Evolutionary conservation across 2,888 invertebrate species (phyloP), one percentile per base, ranked within the genome.

Genomic region (Electrophaes corylata): DNA sequence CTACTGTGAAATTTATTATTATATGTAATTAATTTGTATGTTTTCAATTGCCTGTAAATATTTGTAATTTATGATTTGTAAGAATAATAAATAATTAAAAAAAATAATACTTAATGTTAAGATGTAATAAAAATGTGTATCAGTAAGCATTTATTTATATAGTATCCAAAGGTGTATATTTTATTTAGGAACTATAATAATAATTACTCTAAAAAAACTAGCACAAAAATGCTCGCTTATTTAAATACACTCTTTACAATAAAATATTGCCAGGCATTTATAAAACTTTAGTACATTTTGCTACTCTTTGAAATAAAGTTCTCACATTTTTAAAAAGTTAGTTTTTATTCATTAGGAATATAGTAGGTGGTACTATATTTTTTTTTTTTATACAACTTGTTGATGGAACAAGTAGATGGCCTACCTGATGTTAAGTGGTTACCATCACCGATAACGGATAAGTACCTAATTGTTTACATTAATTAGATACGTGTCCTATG

Each of bases 231-330:
- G 20, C 40, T n/a, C 6, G 41, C 20, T 20, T 35, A 10, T 16
- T 37, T 16, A 37, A 16, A 4, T 29, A 16, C 16, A 16, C 8
- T 16, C 14, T 14, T 16, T 41, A 20, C 5, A 23, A 12, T 5
- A 40, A 29, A 11, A 46, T 26, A 46, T 20, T 41, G 26, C 18
- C 33, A 14, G 10, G 31, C 33, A 6, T n/a, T 46, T 14, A 41
- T 37, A 41, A 44, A 45, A 37, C 14, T 8, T 16, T 35, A 10
- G 37, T 39, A 44, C 29, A 14, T 55, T 29, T 41, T 39, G 49
- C 31, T 44, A 46, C 26, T 47, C 41, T 46, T 41, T 41, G n/a
- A 52, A 51, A 51, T 51, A 57, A 51, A 57, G 23, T 46, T 57
- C 46, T 37, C 51, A 57, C 40, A 35, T 47, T 57, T 51, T 35